Conservation (phyloP, 2,888 invertebrate species). For the Folsomia manolachei region DNA sequence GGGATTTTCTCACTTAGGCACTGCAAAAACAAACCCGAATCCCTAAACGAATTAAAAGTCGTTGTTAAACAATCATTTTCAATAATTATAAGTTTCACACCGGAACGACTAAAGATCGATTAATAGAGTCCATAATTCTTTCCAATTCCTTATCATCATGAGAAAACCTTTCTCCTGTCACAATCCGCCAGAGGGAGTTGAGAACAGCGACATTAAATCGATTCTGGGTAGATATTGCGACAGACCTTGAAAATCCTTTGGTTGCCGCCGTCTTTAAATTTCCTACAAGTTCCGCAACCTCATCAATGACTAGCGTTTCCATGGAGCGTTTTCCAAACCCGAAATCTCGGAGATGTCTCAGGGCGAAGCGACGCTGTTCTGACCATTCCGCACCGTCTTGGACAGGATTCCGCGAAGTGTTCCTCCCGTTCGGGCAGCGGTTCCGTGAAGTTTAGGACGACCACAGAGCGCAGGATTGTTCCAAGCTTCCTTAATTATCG, state of each 20-base stretch:
- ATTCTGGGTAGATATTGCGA: slow-evolving; percentile 38
- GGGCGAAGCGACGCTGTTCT: slow-evolving; percentile 43
- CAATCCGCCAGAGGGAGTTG: slow-evolving; percentile 42
- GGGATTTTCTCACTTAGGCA: no score
- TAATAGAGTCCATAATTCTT: slow-evolving; percentile 31
- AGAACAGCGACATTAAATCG: slow-evolving; percentile 43
- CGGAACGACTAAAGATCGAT: slow-evolving; percentile 10
- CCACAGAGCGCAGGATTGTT: slow-evolving; percentile 31
- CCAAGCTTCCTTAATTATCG: slow-evolving; percentile 34
- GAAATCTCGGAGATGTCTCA: slow-evolving; percentile 35
- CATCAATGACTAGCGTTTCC: slow-evolving; percentile 42
- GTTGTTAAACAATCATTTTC: no score
- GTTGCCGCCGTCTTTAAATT: slow-evolving; percentile 31
- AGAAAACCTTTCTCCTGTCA: slow-evolving; percentile 34
- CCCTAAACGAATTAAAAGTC: no score
- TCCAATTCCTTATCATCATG: slow-evolving; percentile 42
- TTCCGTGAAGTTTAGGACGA: slow-evolving; percentile 31
- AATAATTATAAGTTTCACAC: no score
- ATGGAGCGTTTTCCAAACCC: slow-evolving; percentile 44
- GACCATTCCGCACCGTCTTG: slow-evolving; percentile 41
- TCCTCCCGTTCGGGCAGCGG: slow-evolving; percentile 32
- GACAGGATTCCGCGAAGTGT: slow-evolving; percentile 27
- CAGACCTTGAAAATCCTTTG: slow-evolving; percentile 27
- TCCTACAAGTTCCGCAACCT: slow-evolving; percentile 32
- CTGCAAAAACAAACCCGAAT: no score